phyloP scores from a whole-genome alignment of 2,113 vertebrate genomes.

The Microtus montanus region DNA sequence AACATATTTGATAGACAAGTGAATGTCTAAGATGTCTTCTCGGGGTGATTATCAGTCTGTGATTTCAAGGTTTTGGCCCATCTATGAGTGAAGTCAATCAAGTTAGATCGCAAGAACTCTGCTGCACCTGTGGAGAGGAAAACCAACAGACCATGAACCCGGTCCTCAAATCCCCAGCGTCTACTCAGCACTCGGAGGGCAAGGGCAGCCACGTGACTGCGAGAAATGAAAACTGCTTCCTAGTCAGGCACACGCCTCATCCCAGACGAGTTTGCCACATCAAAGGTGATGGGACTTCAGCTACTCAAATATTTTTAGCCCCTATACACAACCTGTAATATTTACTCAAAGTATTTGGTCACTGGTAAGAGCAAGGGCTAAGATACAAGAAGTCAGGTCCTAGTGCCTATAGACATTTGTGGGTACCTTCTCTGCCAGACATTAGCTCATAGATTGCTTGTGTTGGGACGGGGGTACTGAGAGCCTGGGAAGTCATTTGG shows the following conservation, averaged over 20 bases:
- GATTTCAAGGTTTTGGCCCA: constrained; percentile 46
- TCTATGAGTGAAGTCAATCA: background rate
- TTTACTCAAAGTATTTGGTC: background rate
- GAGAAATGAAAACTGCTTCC: constrained; percentile 36
- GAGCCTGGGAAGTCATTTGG: too few relatives aligned
- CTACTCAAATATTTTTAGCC: background rate
- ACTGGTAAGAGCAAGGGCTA: background rate
- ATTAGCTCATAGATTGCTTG: too few relatives aligned
- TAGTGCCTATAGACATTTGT: background rate
- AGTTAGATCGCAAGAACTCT: background rate
- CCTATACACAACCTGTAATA: background rate
- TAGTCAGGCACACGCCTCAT: constrained; percentile 79
- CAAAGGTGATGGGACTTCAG: constrained; percentile 72
- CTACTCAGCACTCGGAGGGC: background rate
- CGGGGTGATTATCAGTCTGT: constrained; percentile 1
- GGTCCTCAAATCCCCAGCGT: background rate
- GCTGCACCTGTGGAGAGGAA: background rate
- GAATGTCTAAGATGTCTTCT: background rate
- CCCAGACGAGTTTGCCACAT: constrained; percentile 80
- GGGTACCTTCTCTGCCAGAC: too few relatives aligned
- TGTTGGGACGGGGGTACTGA: too few relatives aligned
- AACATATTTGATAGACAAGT: background rate
- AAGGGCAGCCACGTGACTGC: background rate
- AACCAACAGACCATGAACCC: background rate
- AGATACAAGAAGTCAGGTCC: background rate